These are phyloP conservation scores for Sesamia inferens DNA, from an alignment of 2,888 invertebrate species.

Conservation along the genomic window DNA sequence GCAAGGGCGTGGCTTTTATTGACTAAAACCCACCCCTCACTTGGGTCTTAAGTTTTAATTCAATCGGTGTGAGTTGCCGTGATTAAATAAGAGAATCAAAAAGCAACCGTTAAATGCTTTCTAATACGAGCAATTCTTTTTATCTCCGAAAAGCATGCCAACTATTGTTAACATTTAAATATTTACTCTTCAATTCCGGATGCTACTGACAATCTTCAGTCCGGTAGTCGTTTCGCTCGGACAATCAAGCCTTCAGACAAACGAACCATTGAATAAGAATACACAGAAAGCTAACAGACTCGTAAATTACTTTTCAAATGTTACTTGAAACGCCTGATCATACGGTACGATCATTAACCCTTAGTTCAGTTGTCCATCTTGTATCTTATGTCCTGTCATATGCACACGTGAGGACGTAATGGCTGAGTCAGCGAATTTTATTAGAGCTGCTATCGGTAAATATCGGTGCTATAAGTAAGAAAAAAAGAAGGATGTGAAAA, in stretches of 20 bases:
- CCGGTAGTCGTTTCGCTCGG: constrained; percentile 46
- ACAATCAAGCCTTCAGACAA: constrained; percentile 55
- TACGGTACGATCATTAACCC: too few species aligned
- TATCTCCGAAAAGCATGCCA: constrained; percentile 21
- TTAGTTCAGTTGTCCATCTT: too few species aligned
- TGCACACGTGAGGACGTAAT: too few species aligned
- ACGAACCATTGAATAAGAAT: not conserved
- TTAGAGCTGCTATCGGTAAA: too few species aligned
- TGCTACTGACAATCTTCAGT: constrained; percentile 46
- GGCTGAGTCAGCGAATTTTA: too few species aligned
- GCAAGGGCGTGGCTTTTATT: too few species aligned
- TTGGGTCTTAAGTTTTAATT: not conserved
- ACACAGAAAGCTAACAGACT: constrained; percentile 12
- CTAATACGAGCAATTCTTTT: constrained; percentile 7
- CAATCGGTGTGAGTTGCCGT: not conserved
- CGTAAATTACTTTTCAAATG: too few species aligned
- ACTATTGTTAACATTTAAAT: constrained; percentile 37
- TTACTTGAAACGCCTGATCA: too few species aligned
- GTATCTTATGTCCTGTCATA: too few species aligned
- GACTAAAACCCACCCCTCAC: too few species aligned
- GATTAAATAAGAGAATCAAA: not conserved
- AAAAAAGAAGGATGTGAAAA: too few species aligned
- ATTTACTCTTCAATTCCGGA: constrained; percentile 45
- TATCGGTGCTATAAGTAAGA: too few species aligned
- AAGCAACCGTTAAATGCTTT: not conserved